Evolutionary conservation across 2,888 invertebrate genomes (phyloP), one percentile per base, ranked within the genome.

Genomic region (Balanococcus diminutus): DNA sequence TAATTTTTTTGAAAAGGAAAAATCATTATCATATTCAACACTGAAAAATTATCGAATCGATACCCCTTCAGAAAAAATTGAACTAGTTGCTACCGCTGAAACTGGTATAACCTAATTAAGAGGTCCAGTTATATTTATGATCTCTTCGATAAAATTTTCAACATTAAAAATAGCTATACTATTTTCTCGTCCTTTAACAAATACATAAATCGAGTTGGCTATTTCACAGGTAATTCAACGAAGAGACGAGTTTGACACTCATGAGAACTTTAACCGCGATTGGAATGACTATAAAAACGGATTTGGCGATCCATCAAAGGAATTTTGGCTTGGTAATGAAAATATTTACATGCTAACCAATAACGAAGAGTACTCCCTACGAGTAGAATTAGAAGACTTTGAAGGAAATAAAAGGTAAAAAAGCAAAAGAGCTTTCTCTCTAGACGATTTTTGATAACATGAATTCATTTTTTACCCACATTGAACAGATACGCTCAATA

Each of bases 231-330:
- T 96, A 1, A 96, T 97, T 88, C 97, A 97, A 91, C 92, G 96
- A 25, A 92, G 97, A 87, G 96, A 97, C 90, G 96, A 93, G 89
- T 96, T 96, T 0, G 93, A 96, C 28, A 95, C 96, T 0, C 92
- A 96, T 0, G 96, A 96, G 90, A 96, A 96, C 90, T 97, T 97
- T 91, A 96, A 96, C 90, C 92, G 96, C 1, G 96, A 96, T 90
- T 97, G 97, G 96, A 93, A 94, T 86, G 96, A 97, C 89, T 97
- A 97, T 90, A 96, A 96, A 90, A 96, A 96, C 89, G 97, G 97
- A 0, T 97, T 97, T 89, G 97, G 96, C 2, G 96, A 97, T 91
- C 95, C 96, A 0, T 94, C 93, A 88, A 94, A 95, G 89, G 96
- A 97, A 90, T 96, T 97, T 90, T 97, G 96, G 96, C 92, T 97